These are phyloP conservation scores for Oscarella lobularis DNA, from an alignment of 37 sponge, comb jelly and placozoan species.

Conservation along the genomic window DNA sequence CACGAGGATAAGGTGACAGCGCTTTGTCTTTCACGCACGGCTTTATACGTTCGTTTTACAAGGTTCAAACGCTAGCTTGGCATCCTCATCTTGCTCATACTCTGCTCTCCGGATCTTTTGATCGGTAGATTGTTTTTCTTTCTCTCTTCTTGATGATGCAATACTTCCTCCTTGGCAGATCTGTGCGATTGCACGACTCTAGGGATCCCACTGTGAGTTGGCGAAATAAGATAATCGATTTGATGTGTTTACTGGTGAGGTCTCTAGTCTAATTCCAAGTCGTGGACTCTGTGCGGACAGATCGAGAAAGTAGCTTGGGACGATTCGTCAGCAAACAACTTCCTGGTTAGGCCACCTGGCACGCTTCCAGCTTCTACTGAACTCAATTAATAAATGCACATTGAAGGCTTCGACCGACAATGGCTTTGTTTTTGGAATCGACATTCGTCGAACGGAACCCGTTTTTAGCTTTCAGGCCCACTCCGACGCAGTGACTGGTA, in stretches of 20 bases:
- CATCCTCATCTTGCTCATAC: slow-evolving; percentile 16
- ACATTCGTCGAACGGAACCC: not conserved
- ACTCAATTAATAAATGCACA: too few species aligned
- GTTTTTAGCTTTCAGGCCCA: not conserved
- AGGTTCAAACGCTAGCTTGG: slow-evolving; percentile 28
- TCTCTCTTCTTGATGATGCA: not conserved
- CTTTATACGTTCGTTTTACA: not conserved
- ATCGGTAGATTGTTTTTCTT: not conserved
- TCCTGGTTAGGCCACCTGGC: slow-evolving; percentile 38
- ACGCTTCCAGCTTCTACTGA: too few species aligned
- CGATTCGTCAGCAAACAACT: slow-evolving; percentile 48
- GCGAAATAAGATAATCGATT: too few species aligned
- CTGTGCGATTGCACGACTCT: not conserved
- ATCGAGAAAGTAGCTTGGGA: slow-evolving; percentile 91
- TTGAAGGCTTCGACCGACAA: not conserved
- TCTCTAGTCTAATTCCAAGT: slow-evolving; percentile 8
- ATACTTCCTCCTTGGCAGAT: not conserved
- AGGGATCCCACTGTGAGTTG: not conserved
- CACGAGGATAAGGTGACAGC: slow-evolving; percentile 2
- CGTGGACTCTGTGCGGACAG: slow-evolving; percentile 70
- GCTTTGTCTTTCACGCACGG: not conserved
- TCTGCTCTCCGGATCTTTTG: slow-evolving; percentile 11
- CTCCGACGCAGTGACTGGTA: not conserved
- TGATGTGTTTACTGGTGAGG: not conserved
- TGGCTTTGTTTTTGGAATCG: not conserved